Evolutionary conservation across 2,888 invertebrate genomes (phyloP), one percentile per base, ranked within the genome.

Genomic region (Cacoxenus indagator): DNA sequence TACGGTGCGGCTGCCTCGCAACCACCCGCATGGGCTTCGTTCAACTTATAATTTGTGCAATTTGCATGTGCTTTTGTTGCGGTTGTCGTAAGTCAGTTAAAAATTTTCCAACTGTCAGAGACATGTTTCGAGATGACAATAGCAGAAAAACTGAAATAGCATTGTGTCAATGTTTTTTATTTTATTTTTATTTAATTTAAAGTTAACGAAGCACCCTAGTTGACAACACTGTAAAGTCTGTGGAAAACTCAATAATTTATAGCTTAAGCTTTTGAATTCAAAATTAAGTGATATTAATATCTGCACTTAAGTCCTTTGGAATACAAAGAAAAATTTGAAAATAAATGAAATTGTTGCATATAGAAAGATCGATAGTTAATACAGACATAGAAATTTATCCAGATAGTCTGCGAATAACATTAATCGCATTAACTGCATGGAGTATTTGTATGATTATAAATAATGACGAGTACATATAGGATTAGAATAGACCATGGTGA

Each of bases 11-110:
- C 8, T 26, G 26, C 11, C 24, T 54, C 54, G 22, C 22, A n/a
- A 19, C n/a, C 9, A 57, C 27, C 27, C 31, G 29, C 31, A n/a
- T 14, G n/a, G 14, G 17, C n/a, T n/a, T 57, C 17, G 6, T 59
- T 26, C 19, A 57, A 31, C 22, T 51, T 59, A 59, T 59, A 59
- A 59, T 59, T 59, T 59, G 59, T 31, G 37, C 59, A 59, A 59
- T 37, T 59, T 59, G 59, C 29, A 37, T 59, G 22, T 9, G 22
- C 8, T 51, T 22, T 19, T 22, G 11, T 51, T 51, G 51, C 9
- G 17, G 51, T 51, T 51, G 51, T 8, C 22, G 51, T 51, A 14
- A 51, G 51, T 51, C 22, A 22, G 29, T 57, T 29, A 0, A 57
- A 59, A 59, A 59, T 19, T 59, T 8, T 59, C 1, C 59, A 59